Conservation (phyloP, 1,140 invertebrate species). For the Hylyphantes graminicola region DNA sequence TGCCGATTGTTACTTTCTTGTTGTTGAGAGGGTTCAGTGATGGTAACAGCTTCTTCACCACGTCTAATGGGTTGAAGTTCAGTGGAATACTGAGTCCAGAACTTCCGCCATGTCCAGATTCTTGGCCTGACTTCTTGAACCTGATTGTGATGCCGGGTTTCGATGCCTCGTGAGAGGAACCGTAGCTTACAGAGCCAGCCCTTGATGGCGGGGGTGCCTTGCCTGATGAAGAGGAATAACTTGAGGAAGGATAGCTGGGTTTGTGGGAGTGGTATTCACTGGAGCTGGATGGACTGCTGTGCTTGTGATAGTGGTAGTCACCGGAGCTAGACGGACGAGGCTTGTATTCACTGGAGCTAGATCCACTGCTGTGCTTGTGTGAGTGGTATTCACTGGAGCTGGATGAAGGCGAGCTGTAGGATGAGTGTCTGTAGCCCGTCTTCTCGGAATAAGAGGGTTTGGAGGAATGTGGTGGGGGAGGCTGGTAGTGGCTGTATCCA, state of each 20-base stretch:
- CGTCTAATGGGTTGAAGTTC: slow-evolving; percentile 41
- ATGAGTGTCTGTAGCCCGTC: neutral
- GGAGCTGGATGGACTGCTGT: slow-evolving; percentile 2
- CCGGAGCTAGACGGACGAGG: neutral
- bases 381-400: neutral
- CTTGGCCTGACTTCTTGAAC: slow-evolving; percentile 19
- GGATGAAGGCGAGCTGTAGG: slow-evolving; percentile 21
- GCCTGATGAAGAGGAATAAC: slow-evolving; percentile 6
- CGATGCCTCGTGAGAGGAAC: neutral
- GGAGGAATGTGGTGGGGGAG: slow-evolving; percentile 20
- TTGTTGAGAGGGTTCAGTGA: slow-evolving; percentile 47
- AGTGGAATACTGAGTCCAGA: slow-evolving; percentile 41
- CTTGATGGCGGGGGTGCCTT: slow-evolving; percentile 29
- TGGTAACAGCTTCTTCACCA: slow-evolving; percentile 43
- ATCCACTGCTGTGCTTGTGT: neutral
- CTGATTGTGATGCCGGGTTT: slow-evolving; percentile 48
- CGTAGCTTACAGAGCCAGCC: slow-evolving; percentile 30
- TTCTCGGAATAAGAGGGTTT: neutral
- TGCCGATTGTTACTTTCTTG: slow-evolving; percentile 55
- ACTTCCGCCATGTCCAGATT: neutral
- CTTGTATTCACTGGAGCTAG: neutral
- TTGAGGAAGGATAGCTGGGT: slow-evolving; percentile 20
- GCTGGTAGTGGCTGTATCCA: neutral
- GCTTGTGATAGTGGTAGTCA: neutral
- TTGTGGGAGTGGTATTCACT: slow-evolving; percentile 26